Base-by-base conservation (phyloP, 1,140 invertebrate genomes). In the Magallana ariakensis region DNA sequence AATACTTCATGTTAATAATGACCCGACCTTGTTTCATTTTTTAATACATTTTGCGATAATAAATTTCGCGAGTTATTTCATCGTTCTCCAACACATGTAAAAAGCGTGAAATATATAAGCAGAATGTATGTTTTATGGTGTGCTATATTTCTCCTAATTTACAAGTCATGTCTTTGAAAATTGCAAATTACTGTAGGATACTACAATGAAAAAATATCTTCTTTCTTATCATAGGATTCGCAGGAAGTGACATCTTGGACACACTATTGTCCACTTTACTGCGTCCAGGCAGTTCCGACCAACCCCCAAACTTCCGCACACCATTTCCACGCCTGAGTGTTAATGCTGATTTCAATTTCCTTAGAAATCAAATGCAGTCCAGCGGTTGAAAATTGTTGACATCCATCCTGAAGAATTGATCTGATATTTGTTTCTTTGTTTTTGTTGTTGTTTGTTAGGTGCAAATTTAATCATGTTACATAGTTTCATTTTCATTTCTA, bases 391-490 rank as follows among this genome's bases (percentile, higher is more conserved):
- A 13, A 13, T 26, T 26, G 4, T 10, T 19, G 19, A 75, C 8
- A 26, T 26, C 33, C 26, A 33, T 16, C 15, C n/a, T 0, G 15
- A 33, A 26, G 66, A 75, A 75, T 13, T 75, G 66, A 75, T 75
- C 66, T 75, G 66, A 75, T 75, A 75, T 75, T 75, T 75, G 33
- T 75, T 75, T 33, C 33, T 75, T 8, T 26, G 11, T 9, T 19
- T 75, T 75, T 75, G 66, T 75, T 75, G 66, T 75, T 75, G 66
- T 75, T 26, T 75, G 66, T 75, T 75, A 75, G 33, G 33, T 46
- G 33, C 33, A 46, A 46, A 46, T 26, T 26, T 5, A 4, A 75
- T 75, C 33, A 75, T 75, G 66, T 75, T 75, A 75, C 19, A 26
- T 26, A 26, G 5, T 46, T 26, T 33, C 19, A 60, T 60, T 60